Base-by-base conservation (phyloP, 1,140 invertebrate species). In the Stenopsyche tienmushanensis region DNA sequence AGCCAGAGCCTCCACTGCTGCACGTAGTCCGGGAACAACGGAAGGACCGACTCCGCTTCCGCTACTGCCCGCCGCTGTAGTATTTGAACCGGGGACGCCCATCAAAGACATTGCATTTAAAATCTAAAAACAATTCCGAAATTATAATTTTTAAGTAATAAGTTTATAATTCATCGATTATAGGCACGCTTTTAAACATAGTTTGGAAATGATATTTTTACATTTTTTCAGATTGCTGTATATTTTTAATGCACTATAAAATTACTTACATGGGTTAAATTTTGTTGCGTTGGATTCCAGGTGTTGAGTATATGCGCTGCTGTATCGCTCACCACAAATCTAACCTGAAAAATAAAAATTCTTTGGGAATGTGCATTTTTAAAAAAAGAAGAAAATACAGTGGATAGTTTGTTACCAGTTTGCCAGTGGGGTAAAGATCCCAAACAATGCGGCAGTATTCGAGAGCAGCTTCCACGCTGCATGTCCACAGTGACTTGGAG, bases 401-500 rank as follows among this genome's bases (percentile, higher is more conserved):
- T n/a, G n/a, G n/a, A n/a, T n/a, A 24, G 62, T 58, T 34, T 17
- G 60, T 72, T 84, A 94, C 91, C 78, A 96, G 80, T 85, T 94
- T 94, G 64, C 88, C 89, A 39, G 84, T 81, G 0, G 94, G 93
- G 82, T 95, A 97, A 21, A 98, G 83, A 80, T 99, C 96, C 92
- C 94, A 98, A 5, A 97, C 93, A 70, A 98, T 95, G 20, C 96
- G 84, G 73, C 94, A 95, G 74, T 97, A 98, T 80, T 98, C 96
- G 52, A 97, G 85, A 1, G 94, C 89, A 2, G 93, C 90, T 83
- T 99, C 96, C 1, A 97, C 91, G 72, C 90, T 90, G 72, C 90
- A 96, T 0, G 95, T 98, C 96, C 96, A 98, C 47, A 98, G 73
- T 7, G 93, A 92, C 79, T 98, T 98, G 42, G 84, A 87, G 63